Evolutionary conservation across 1,140 invertebrate genomes (phyloP).

Genomic region (Plutomurus gul): DNA sequence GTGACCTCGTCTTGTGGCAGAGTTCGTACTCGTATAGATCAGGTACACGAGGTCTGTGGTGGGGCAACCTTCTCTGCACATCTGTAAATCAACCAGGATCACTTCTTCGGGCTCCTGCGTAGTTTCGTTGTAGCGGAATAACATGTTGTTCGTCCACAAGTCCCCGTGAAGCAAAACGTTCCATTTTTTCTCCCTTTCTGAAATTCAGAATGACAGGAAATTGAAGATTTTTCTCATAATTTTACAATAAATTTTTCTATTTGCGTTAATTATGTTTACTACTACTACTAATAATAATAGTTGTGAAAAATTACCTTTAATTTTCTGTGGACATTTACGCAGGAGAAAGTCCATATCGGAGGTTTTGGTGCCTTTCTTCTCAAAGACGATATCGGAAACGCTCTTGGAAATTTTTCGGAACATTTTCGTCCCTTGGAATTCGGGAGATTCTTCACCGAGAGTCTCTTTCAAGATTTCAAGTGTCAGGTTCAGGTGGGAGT

Average conservation of each 20-base stretch:
- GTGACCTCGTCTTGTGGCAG: neutral
- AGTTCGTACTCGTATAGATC: conserved; percentile 41
- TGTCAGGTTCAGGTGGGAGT: neutral
- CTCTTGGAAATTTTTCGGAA: neutral
- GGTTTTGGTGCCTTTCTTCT: neutral
- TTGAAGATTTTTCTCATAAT: neutral
- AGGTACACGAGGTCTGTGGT: conserved; percentile 44
- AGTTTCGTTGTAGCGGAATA: conserved; percentile 31
- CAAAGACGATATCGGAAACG: neutral
- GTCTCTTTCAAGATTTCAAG: neutral
- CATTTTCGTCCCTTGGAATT: neutral
- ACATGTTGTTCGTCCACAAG: conserved; percentile 47
- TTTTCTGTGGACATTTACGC: neutral
- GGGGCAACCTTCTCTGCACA: conserved; percentile 33
- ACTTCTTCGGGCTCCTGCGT: conserved; percentile 3
- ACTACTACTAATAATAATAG: neutral
- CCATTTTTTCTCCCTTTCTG: conserved; percentile 46
- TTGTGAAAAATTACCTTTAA: conserved; percentile 1
- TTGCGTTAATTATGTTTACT: neutral
- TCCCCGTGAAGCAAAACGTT: conserved; percentile 59
- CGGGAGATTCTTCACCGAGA: neutral
- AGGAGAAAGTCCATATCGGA: neutral
- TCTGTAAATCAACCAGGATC: conserved; percentile 46
- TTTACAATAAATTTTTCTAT: neutral
- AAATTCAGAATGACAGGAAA: neutral